Conservation (phyloP, 2,797 vertebrate species). For the Odontamblyopus rebecca region DNA sequence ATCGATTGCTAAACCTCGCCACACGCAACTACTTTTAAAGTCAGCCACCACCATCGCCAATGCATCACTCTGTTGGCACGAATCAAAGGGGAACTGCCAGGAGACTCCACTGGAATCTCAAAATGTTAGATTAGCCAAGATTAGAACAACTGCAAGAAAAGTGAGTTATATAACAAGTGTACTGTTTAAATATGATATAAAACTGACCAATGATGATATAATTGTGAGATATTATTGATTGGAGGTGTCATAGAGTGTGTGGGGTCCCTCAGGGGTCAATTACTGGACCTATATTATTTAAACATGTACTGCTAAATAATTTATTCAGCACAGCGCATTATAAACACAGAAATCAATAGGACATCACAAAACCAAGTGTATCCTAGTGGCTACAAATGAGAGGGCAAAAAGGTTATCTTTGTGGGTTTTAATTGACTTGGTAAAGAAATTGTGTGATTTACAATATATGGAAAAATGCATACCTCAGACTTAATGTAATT, state of each 20-base stretch:
- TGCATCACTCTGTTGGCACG: slow-evolving; percentile 41
- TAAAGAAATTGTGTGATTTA: background rate
- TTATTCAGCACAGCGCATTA: background rate
- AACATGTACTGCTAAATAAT: background rate
- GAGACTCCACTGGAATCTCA: slow-evolving; percentile 37
- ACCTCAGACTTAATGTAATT: too few relatives aligned
- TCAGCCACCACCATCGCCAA: slow-evolving; percentile 13
- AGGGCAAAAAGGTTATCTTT: background rate
- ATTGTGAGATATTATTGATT: background rate
- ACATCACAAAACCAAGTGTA: background rate
- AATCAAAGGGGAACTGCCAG: slow-evolving; percentile 44
- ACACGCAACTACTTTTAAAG: slow-evolving; percentile 40
- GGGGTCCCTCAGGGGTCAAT: slow-evolving; percentile 21
- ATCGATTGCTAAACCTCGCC: slow-evolving; percentile 47
- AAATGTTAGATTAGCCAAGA: slow-evolving; percentile 46
- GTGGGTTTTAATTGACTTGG: background rate
- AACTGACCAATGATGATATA: background rate
- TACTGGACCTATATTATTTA: slow-evolving; percentile 19
- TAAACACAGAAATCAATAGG: background rate
- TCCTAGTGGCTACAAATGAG: background rate
- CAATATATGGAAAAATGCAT: background rate
- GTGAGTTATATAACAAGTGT: background rate
- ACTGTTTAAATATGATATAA: background rate
- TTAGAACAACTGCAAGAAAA: slow-evolving; percentile 5
- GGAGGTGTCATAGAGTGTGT: background rate